Base-by-base conservation (phyloP, 2,113 vertebrate genomes). In the Malurus alboscapulatus region DNA sequence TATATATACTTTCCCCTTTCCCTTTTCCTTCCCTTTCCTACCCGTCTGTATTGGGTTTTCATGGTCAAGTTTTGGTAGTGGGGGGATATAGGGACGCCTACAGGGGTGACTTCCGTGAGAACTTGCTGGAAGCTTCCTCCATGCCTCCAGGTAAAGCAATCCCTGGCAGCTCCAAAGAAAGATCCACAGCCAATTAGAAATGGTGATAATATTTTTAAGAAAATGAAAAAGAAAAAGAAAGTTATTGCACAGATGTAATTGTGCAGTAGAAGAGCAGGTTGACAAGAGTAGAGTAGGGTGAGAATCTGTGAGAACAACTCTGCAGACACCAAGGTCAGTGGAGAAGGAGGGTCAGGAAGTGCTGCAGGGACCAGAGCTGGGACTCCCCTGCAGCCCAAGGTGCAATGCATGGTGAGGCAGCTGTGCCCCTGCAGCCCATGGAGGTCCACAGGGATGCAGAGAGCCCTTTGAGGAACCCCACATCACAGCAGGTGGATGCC, bases 401-500 rank as follows among this genome's bases (percentile, higher is more conserved):
- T 34, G 15, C 12, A 29, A 15, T 1, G 30, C 18, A 4, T 34
- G 19, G 20, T 2, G 12, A 29, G 7, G 36, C 24, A 59, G 36
- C 45, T 51, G 25, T 51, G 36, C 7, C 30, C 24, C 30, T 50
- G 45, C 17, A 51, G 26, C 10, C 17, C 36, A 3, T 14, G 32
- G 25, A 34, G 30, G 1, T n/a, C 36, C 14, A 38, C 38, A 38
- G 38, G 38, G 38, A 38, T 38, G 38, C 38, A 44, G 47, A 63
- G 59, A 51, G 36, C 30, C 9, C 21, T 2, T 13, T 6, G 17
- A 61, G 9, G 4, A 54, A 8, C 3, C 32, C 21, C 17, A 30
- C 0, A 0, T 10, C 1, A 1, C 17, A 72, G 32, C 7, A 53
- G 16, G 16, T 3, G 8, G 5, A 34, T 53, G 17, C 17, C 26